Evolutionary conservation across 2,113 vertebrate species (phyloP).

Genomic region (Hymenochirus boettgeri): DNA sequence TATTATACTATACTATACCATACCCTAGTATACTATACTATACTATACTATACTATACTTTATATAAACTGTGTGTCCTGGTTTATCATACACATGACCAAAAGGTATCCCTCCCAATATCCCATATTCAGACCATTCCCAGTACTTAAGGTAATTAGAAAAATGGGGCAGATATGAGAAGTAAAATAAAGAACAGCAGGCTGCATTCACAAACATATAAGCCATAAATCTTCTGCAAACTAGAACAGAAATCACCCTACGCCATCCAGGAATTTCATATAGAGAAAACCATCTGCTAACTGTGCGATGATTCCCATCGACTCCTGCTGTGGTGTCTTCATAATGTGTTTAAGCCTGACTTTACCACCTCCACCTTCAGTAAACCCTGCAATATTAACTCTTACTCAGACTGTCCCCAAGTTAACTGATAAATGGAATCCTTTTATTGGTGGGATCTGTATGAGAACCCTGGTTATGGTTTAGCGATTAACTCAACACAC

Average conservation of each 20-base stretch:
- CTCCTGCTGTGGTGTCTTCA: neutral
- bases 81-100: neutral
- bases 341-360: no score
- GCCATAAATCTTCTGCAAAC: constrained; percentile 1
- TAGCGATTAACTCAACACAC: no score
- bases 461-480: no score
- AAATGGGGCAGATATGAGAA: neutral
- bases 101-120: neutral
- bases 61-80: neutral
- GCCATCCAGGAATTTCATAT: neutral
- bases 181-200: neutral
- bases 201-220: neutral
- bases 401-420: no score
- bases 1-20: no score
- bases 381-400: no score
- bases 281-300: neutral
- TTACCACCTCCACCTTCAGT: no score
- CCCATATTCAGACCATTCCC: neutral
- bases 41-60: no score
- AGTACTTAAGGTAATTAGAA: constrained; percentile 2
- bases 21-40: no score
- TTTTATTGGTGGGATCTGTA: no score
- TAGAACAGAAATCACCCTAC: neutral
- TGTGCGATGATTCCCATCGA: neutral
- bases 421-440: no score